Percentiles rank a stretch among this genome's conserved stretches.
Evolutionary conservation across 1,140 invertebrate genomes (phyloP).

Genomic region (Kradibia gibbosae): DNA sequence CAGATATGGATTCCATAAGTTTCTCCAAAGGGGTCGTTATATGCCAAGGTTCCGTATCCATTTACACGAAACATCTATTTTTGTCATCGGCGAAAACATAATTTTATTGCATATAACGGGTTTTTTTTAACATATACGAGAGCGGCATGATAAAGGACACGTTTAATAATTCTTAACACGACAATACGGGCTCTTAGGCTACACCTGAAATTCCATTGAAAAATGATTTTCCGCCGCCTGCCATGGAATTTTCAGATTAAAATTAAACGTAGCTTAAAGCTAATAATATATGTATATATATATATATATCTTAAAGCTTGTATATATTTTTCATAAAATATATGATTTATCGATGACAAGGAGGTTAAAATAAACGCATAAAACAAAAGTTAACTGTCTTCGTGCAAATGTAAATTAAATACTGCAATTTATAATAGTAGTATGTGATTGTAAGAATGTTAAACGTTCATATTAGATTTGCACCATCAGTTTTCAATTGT

Average conservation of each 20-base stretch:
- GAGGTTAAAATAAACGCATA: too few species aligned
- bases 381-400: too few species aligned
- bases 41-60: not conserved
- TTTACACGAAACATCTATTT: not conserved
- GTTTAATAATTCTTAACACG: not conserved
- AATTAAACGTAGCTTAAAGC: not conserved
- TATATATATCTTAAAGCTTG: not conserved
- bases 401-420: not conserved
- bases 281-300: not conserved
- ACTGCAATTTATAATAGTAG: not conserved
- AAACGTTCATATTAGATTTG: not conserved
- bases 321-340: not conserved
- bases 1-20: not conserved
- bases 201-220: not conserved
- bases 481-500: not conserved
- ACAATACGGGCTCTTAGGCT: not conserved
- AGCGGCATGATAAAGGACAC: not conserved
- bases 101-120: not conserved
- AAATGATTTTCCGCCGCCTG: not conserved
- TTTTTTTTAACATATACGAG: not conserved
- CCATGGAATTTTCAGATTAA: not conserved
- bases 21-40: not conserved
- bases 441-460: not conserved
- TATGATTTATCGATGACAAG: too few species aligned
- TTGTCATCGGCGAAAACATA: not conserved